Percentiles rank a stretch among this genome's conserved stretches.
Evolutionary conservation across 2,888 invertebrate species (phyloP).

Genomic region (Allolobophora icterica): DNA sequence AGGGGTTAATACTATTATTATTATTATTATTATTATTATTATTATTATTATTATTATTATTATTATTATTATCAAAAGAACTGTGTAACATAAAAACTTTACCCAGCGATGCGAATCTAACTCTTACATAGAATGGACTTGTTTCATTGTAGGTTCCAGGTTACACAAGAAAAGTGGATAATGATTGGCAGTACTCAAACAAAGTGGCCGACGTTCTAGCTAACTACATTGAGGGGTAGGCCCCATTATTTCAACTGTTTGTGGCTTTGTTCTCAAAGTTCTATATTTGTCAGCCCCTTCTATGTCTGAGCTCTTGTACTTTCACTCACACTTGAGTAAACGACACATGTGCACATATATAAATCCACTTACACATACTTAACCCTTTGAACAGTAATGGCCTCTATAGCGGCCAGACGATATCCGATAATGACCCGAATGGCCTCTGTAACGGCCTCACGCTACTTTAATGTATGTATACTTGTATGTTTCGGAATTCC

Average conservation of each 20-base stretch:
- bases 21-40: no score
- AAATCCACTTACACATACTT: background rate
- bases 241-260: constrained; percentile 14
- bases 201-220: constrained; percentile 76
- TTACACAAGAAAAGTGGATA: constrained; percentile 74
- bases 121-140: background rate
- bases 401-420: no score
- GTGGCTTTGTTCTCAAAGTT: background rate
- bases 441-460: no score
- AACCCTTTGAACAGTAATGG: no score
- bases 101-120: background rate
- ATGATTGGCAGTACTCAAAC: constrained; percentile 80
- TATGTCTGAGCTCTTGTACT: background rate
- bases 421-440: no score
- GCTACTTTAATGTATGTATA: no score
- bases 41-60: background rate
- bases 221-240: constrained; percentile 72
- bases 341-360: background rate
- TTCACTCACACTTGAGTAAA: background rate
- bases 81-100: background rate
- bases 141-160: constrained; percentile 70
- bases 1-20: no score
- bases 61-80: background rate
- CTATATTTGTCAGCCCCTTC: background rate
- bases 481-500: no score